Conservation (phyloP, 2,113 vertebrate species). For the Sander lucioperca region DNA sequence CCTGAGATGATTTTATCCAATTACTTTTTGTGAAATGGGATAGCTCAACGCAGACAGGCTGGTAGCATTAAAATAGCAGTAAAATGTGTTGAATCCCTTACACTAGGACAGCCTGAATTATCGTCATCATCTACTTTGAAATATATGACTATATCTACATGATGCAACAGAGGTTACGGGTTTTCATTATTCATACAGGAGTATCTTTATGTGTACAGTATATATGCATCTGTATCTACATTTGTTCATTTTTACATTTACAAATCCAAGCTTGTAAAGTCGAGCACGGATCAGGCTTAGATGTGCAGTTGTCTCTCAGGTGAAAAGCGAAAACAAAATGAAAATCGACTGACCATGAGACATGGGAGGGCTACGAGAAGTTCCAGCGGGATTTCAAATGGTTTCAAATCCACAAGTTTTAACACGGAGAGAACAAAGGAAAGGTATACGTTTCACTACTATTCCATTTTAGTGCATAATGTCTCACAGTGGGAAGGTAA, state of each 20-base stretch:
- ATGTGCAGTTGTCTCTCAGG: conserved; percentile 48
- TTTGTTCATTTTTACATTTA: conserved; percentile 78
- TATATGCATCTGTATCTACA: conserved; percentile 81
- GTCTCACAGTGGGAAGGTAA: conserved; percentile 77
- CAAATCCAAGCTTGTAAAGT: conserved; percentile 63
- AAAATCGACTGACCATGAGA: conserved; percentile 20
- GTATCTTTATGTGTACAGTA: conserved; percentile 70
- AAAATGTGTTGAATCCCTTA: neutral
- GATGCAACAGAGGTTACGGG: conserved; percentile 46
- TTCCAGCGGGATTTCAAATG: conserved; percentile 34
- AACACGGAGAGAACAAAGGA: conserved; percentile 33
- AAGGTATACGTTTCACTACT: conserved; percentile 28
- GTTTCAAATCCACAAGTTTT: conserved; percentile 30
- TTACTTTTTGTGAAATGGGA: neutral
- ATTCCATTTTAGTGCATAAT: conserved; percentile 60
- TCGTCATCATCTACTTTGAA: conserved; percentile 32
- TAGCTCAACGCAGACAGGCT: neutral
- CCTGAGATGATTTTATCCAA: neutral
- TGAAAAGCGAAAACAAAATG: conserved; percentile 26
- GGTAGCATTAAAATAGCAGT: neutral
- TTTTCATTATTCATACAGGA: conserved; percentile 66
- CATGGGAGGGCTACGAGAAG: conserved; percentile 29
- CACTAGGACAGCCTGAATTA: conserved; percentile 21
- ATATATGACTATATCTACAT: conserved; percentile 55
- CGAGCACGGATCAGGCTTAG: conserved; percentile 44